Evolutionary conservation across 2,113 vertebrate species (phyloP).

Genomic region (Tretioscincus oriximinensis): DNA sequence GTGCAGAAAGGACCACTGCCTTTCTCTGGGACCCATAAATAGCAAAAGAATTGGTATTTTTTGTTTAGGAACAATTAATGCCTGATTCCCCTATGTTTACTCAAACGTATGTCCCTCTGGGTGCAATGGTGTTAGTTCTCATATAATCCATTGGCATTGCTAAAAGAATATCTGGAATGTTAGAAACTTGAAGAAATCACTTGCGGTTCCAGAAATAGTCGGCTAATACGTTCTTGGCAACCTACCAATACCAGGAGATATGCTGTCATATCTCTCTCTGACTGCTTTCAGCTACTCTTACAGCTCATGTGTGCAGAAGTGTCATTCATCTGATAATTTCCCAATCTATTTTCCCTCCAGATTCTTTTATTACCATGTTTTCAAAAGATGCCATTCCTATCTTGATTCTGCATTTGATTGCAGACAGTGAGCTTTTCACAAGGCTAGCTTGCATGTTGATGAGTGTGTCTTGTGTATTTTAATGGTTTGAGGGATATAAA

Average conservation of each 20-base stretch:
- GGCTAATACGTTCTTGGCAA: neutral
- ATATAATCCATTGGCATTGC: neutral
- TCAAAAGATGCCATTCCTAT: neutral
- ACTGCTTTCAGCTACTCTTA: neutral
- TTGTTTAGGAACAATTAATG: neutral
- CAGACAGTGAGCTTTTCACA: slow-evolving; percentile 21
- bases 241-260: neutral
- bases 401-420: neutral
- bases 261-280: neutral
- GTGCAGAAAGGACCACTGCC: too few relatives aligned
- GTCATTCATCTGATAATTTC: slow-evolving; percentile 20
- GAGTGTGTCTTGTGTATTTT: slow-evolving; percentile 22
- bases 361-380: slow-evolving; percentile 9
- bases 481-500: slow-evolving; percentile 22
- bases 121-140: neutral
- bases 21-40: neutral
- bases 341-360: neutral
- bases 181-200: neutral
- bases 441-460: slow-evolving; percentile 13
- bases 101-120: neutral
- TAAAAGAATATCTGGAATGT: neutral
- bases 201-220: neutral
- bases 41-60: neutral
- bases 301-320: neutral
- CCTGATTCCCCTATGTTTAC: neutral